Evolutionary conservation across 2,113 vertebrate species (phyloP), one percentile per base, ranked within the genome.

Genomic region (Otus sunia): DNA sequence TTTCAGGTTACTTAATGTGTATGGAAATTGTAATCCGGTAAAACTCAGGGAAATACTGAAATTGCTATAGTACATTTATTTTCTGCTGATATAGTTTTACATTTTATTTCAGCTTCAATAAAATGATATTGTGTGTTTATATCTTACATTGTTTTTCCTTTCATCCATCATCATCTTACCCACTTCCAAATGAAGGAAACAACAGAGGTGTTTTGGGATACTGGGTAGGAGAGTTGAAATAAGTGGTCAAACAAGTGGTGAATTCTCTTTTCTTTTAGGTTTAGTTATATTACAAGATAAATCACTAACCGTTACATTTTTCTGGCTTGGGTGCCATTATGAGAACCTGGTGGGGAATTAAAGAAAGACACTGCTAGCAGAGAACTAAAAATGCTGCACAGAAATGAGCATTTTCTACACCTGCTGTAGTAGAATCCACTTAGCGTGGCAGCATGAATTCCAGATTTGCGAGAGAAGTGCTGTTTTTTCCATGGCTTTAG

Each of bases 121-220:
- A 96, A 97, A 76, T 34, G 11, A 0, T 58, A 7, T 39, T 68
- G 3, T 68, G 6, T 74, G 15, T 39, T 91, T 43, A 8, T 62
- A 30, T 77, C 22, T 94, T 82, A 25, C 22, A 29, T 50, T 91
- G 76, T 78, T 90, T 89, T 92, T 91, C 22, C 50, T 90, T 96
- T 86, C 0, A 0, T 91, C 30, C 14, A 1, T 82, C 0, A 0
- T 60, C n/a, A 69, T 66, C 34, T 79, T 89, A 11, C 47, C 22
- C 0, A 0, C 30, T 80, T 93, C 23, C 21, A 68, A 52, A 37
- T 63, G 22, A 88, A n/a, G 21, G 81, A 34, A 53, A 19, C 26
- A 74, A 25, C 12, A 39, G 22, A 67, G 10, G 6, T 78, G 9
- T 67, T 83, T 52, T 55, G 69, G 49, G 49, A 53, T 63, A 12